Evolutionary conservation across 2,888 invertebrate genomes (phyloP), one percentile per base, ranked within the genome.

Genomic region (Galerucella nymphaeae): DNA sequence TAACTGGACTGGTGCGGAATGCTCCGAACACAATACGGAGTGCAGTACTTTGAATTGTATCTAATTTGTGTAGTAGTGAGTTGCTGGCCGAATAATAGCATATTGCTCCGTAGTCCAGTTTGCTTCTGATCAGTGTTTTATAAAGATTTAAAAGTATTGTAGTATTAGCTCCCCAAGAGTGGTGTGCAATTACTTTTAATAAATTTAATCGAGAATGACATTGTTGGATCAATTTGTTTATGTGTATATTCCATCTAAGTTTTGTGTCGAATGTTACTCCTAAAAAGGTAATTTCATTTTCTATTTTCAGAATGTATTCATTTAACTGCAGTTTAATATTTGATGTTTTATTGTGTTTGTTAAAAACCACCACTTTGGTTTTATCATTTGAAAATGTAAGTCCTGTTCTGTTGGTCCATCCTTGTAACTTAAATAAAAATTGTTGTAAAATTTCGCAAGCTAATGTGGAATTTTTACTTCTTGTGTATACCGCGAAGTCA

Each of bases 181-280:
- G 18, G 16, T 42, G 63, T 13, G 64, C 53, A 13, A 64, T 18
- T 18, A 55, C 50, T 57, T 70, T 70, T 2, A 70, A 14, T 2
- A 70, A 6, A 20, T 70, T 70, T 0, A 70, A 41, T 41, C 64
- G 38, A 1, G 38, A 14, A 1, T n/a, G 6, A 55, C 70, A 70
- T 42, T 38, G 20, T 14, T 20, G 20, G 50, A 38, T 53, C 16
- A 70, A 30, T 2, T 64, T 10, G 2, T 48, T n/a, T 14, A 63
- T 69, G 20, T 69, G 38, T 13, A 10, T 8, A n/a, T 69, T 50
- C 69, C 69, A 69, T 14, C 13, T 23, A 6, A 64, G 63, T 18
- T 59, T 64, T 23, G 53, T 18, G 23, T 70, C 70, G 23, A 64
- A 70, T 6, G 42, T 53, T 16, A 70, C n/a, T 23, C 70, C 70